Percentiles rank a stretch among this genome's conserved stretches.
Conservation (phyloP, 2,888 invertebrate genomes). For the Trissonchulus sp. region DNA sequence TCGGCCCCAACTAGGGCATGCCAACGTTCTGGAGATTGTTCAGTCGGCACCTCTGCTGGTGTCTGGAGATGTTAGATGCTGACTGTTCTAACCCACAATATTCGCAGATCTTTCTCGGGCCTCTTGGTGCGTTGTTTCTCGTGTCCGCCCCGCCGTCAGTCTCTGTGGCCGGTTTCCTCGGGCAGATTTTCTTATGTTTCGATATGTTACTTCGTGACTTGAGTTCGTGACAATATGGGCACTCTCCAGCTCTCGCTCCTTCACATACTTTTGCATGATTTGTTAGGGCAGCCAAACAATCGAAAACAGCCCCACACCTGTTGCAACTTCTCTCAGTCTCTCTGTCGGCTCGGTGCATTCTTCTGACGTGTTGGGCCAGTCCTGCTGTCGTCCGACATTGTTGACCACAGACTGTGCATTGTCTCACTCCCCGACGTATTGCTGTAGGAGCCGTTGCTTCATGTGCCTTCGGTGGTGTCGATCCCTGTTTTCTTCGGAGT, state of each 20-base stretch:
- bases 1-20: too few species aligned
- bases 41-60: too few species aligned
- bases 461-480: neutral
- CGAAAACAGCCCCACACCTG: neutral
- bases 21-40: too few species aligned
- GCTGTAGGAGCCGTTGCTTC: neutral
- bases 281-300: neutral
- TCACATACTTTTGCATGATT: conserved; percentile 3
- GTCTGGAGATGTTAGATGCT: too few species aligned
- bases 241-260: neutral
- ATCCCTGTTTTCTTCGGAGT: neutral
- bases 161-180: neutral
- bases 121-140: too few species aligned
- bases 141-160: neutral
- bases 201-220: neutral
- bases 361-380: conserved; percentile 2
- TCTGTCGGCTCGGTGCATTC: conserved; percentile 1
- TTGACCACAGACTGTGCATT: neutral
- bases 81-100: too few species aligned
- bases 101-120: too few species aligned
- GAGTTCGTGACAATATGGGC: conserved; percentile 5
- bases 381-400: neutral
- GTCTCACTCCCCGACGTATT: neutral
- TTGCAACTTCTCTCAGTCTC: neutral
- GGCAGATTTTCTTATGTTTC: neutral